Conservation (phyloP, 2,113 vertebrate species). For the Aegotheles bennettii region DNA sequence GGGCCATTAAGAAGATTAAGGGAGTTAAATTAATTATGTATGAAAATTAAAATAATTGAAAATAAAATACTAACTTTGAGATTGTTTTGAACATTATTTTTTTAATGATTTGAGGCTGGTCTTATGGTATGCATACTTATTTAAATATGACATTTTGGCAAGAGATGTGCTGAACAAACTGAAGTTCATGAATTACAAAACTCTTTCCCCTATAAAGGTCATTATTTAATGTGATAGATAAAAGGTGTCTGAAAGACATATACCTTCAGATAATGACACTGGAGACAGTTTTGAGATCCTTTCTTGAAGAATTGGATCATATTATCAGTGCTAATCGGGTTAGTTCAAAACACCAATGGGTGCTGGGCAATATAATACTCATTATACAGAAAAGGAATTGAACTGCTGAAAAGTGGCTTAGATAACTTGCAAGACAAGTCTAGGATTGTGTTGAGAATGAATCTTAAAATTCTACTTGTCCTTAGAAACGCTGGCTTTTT, state of each 20-base stretch:
- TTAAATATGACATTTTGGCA: slow-evolving; percentile 31
- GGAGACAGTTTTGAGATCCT: background rate
- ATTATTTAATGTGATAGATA: background rate
- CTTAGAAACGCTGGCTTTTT: background rate
- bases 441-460: background rate
- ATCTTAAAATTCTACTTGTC: background rate
- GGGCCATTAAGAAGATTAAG: background rate
- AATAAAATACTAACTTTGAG: slow-evolving; percentile 21
- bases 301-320: background rate
- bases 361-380: background rate
- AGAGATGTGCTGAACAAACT: slow-evolving; percentile 15
- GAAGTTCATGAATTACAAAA: background rate
- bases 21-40: background rate
- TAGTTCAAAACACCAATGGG: background rate
- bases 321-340: background rate
- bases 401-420: background rate
- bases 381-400: background rate
- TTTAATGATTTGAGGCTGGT: background rate
- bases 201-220: background rate
- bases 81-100: slow-evolving; percentile 18
- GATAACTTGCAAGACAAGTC: background rate
- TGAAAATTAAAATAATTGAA: slow-evolving; percentile 22
- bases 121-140: background rate
- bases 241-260: background rate
- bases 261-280: background rate